phyloP scores from a whole-genome alignment of 30 jellyfish, hydroid and myxozoan genomes.

The Hydractinia echinata region DNA sequence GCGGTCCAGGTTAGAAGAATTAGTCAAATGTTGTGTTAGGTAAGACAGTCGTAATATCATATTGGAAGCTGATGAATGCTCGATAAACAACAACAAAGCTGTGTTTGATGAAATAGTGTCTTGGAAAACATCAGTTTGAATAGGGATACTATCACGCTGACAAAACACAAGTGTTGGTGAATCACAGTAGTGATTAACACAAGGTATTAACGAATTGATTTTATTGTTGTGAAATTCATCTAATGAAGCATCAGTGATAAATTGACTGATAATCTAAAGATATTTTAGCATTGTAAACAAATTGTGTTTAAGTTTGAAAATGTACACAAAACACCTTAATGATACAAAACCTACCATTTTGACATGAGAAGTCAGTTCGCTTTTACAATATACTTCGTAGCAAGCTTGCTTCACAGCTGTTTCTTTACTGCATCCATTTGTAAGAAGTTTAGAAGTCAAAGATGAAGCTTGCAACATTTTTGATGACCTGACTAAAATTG shows the following conservation, averaged over 20 bases:
- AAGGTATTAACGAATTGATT: too few species aligned
- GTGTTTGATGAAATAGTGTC: not conserved
- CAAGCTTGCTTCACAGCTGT: slow-evolving; percentile 38
- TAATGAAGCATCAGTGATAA: too few species aligned
- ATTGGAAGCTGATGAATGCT: not conserved
- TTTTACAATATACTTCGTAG: slow-evolving; percentile 12
- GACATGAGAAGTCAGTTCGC: not conserved
- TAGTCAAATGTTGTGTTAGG: not conserved
- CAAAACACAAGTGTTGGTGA: not conserved
- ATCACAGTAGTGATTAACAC: not conserved
- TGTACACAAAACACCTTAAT: too few species aligned
- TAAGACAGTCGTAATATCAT: not conserved
- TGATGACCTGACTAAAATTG: not conserved
- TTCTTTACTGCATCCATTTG: slow-evolving; percentile 17
- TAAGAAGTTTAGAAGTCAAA: slow-evolving; percentile 17
- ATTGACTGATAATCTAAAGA: too few species aligned
- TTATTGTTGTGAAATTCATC: too few species aligned
- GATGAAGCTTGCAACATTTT: slow-evolving; percentile 36
- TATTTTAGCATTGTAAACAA: too few species aligned
- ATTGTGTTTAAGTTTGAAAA: too few species aligned
- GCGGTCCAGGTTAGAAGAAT: too few species aligned
- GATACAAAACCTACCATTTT: too few species aligned
- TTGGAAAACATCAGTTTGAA: not conserved
- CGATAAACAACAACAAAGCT: not conserved
- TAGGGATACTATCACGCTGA: slow-evolving; percentile 14